Base-by-base conservation (phyloP, 1,140 invertebrate species). In the Diachasmimorpha longicaudata region DNA sequence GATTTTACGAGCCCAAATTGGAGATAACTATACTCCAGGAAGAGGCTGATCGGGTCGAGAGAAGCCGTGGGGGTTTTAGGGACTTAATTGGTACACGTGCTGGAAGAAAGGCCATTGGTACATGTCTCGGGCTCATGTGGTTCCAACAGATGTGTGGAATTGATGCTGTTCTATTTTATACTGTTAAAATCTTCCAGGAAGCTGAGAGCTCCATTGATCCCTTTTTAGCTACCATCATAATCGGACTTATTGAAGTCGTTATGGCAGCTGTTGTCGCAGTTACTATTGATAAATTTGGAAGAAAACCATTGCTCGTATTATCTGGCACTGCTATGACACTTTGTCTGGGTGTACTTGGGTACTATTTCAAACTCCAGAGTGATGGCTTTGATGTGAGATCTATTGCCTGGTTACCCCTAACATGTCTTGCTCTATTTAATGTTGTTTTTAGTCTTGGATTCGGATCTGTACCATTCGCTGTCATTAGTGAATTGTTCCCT, bases 381-480 rank as follows among this genome's bases (percentile, higher is more conserved):
- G 83, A 84, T 69, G 81, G 86, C 9, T 78, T 68, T 0, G 80
- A 87, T 70, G 81, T 90, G 0, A 78, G 68, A 8, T 82, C 79
- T 6, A 82, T 92, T 11, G 84, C 84, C 14, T 89, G 89, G 89
- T 36, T 90, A 11, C 90, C 90, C 4, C 78, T 90, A 0, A 77
- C 85, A 0, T 85, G 83, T 68, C 80, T 91, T 11, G 82, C 88
- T 16, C 75, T 88, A 70, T 91, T 88, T 81, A 89, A 89, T 69
- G 82, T 89, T 11, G 84, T 88, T 0, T 90, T 89, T 78, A 87
- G 86, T 52, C 75, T 90, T 6, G 93, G 93, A 3, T 93, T 92
- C 85, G 93, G 93, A 37, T 92, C 94, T 10, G 92, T 95, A 63
- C 94, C 94, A 0, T 94, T 93, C 90, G 90, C 95, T 8, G 89